Percentiles rank a stretch among this genome's conserved stretches.
Evolutionary conservation across 2,888 invertebrate species (phyloP).

Genomic region (Drosophila ezoana): DNA sequence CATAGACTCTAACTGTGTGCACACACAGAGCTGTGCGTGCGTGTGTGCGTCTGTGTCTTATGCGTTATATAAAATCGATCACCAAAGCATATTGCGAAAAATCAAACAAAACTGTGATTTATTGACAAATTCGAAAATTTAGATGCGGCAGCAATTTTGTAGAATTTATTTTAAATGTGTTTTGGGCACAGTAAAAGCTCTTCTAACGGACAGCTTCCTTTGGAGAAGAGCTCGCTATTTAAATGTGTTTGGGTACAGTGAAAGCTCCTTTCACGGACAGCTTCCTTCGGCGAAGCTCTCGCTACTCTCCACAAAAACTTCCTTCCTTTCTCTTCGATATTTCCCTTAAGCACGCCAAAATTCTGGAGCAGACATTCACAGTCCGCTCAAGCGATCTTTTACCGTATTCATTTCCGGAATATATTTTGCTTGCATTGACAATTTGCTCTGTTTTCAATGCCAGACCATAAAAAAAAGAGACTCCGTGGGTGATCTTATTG

Average conservation of each 20-base stretch:
- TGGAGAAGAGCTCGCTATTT: no score
- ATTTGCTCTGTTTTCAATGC: not conserved
- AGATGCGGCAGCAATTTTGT: not conserved
- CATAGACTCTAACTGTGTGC: not conserved
- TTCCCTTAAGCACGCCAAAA: no score
- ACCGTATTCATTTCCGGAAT: not conserved
- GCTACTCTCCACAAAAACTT: no score
- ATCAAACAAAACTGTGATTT: conserved; percentile 6
- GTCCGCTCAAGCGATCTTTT: no score
- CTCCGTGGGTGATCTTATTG: not conserved
- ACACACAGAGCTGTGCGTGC: not conserved
- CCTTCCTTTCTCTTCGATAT: no score
- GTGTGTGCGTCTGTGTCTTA: not conserved
- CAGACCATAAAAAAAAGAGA: not conserved
- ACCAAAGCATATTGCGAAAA: not conserved
- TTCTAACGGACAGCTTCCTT: no score
- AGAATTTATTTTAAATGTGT: not conserved
- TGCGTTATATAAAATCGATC: conserved; percentile 32
- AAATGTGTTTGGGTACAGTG: not conserved
- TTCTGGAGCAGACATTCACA: no score
- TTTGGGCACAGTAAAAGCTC: not conserved
- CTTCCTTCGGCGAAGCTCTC: no score
- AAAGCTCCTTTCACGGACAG: not conserved
- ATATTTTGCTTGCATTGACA: not conserved
- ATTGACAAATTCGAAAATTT: conserved; percentile 10